Conservation (phyloP, 2,888 invertebrate species). For the Thera obeliscata region DNA sequence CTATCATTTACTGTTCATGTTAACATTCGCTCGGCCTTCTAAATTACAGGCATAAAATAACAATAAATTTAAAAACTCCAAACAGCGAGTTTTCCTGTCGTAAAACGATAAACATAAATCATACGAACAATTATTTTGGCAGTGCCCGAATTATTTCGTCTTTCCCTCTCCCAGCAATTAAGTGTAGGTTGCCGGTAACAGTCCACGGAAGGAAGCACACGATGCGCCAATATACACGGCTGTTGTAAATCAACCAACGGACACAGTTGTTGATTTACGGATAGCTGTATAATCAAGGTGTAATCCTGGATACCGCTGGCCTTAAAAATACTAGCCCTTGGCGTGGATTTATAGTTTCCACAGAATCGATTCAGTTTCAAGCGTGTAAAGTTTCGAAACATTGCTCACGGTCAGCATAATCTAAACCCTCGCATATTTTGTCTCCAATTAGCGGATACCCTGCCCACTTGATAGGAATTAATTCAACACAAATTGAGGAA, state of each 20-base stretch:
- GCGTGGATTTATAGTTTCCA: conserved; percentile 5
- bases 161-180: conserved; percentile 65
- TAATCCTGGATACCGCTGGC: conserved; percentile 28
- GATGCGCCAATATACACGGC: conserved; percentile 64
- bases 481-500: conserved; percentile 46
- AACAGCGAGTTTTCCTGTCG: conserved; percentile 59
- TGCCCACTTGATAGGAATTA: conserved; percentile 47
- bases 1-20: conserved; percentile 41
- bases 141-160: conserved; percentile 64
- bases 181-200: conserved; percentile 51
- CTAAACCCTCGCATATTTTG: conserved; percentile 37
- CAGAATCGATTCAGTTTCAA: conserved; percentile 11
- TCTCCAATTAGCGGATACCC: conserved; percentile 41
- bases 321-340: conserved; percentile 17
- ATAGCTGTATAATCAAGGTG: conserved; percentile 52
- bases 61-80: conserved; percentile 65
- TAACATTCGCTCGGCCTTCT: conserved; percentile 46
- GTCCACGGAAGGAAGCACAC: conserved; percentile 62
- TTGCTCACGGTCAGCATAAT: conserved; percentile 28
- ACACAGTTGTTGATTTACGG: conserved; percentile 66
- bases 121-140: conserved; percentile 61
- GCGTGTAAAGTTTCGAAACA: conserved; percentile 12
- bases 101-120: conserved; percentile 68
- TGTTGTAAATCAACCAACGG: conserved; percentile 62
- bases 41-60: conserved; percentile 59